Percentiles rank a stretch among this genome's conserved stretches.
Evolutionary conservation across 2,797 vertebrate genomes (phyloP).

Genomic region (Helarctos malayanus): DNA sequence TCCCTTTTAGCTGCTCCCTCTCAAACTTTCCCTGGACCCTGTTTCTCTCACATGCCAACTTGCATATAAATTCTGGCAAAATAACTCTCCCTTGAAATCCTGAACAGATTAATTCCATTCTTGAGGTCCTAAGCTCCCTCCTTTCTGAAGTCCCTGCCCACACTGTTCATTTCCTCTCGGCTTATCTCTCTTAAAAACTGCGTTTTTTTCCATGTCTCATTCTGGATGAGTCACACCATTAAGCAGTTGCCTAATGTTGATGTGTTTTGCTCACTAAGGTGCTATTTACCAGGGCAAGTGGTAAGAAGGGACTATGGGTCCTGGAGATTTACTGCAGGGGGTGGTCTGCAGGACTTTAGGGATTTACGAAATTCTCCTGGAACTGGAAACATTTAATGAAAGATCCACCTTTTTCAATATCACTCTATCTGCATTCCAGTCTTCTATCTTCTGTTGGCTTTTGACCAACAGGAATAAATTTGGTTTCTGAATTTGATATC

Average conservation of each 20-base stretch:
- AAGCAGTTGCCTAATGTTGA: not conserved
- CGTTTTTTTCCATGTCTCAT: not conserved
- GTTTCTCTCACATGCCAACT: not conserved
- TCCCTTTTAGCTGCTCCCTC: not conserved
- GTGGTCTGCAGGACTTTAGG: not conserved
- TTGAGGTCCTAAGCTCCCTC: not conserved
- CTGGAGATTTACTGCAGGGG: not conserved
- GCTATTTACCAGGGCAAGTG: not conserved
- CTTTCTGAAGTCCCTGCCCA: not conserved
- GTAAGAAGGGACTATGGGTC: not conserved
- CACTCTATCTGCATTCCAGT: not conserved
- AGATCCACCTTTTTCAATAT: not conserved
- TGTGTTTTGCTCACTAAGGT: not conserved
- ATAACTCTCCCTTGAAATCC: not conserved
- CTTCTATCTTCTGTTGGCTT: not conserved
- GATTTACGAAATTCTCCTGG: not conserved
- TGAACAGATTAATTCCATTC: not conserved
- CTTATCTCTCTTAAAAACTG: not conserved
- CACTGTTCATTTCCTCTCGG: not conserved
- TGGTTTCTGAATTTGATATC: not conserved
- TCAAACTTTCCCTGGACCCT: not conserved
- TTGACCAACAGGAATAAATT: not conserved
- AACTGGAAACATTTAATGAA: not conserved
- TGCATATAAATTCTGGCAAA: slow-evolving; percentile 9
- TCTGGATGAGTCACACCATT: slow-evolving; percentile 23